Evolutionary conservation across 2,888 invertebrate genomes (phyloP).

Genomic region (Sesia apiformis): DNA sequence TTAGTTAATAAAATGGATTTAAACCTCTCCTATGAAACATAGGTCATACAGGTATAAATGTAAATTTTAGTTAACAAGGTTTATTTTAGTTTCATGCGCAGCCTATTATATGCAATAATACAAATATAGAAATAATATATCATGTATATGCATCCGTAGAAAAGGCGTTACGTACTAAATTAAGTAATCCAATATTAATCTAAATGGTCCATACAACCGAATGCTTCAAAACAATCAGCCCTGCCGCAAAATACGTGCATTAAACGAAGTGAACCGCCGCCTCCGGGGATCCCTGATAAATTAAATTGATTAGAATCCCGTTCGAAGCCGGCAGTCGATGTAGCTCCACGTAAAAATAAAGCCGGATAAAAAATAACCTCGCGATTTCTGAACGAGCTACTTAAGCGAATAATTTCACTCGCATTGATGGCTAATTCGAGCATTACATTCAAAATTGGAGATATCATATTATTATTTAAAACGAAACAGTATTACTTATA

Average conservation of each 20-base stretch:
- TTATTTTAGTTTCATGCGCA: no score
- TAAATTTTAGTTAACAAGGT: no score
- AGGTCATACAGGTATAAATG: no score
- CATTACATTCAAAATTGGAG: background rate
- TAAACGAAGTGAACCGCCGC: constrained; percentile 74
- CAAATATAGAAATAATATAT: background rate
- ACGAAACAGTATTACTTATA: no score
- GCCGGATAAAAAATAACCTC: constrained; percentile 62
- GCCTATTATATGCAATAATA: background rate
- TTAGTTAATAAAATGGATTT: no score
- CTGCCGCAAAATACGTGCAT: constrained; percentile 74
- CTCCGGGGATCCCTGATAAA: constrained; percentile 73
- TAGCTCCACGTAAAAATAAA: constrained; percentile 65
- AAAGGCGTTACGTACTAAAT: constrained; percentile 35
- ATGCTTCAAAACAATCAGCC: constrained; percentile 75
- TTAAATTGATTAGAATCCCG: constrained; percentile 75
- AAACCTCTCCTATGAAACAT: no score
- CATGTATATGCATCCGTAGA: background rate
- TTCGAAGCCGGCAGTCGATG: constrained; percentile 61
- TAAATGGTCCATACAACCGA: constrained; percentile 73
- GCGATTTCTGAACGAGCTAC: constrained; percentile 37
- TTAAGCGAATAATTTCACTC: constrained; percentile 24
- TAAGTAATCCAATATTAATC: constrained; percentile 75
- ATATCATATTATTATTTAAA: background rate
- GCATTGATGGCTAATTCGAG: background rate